Base-by-base conservation (phyloP, 2,888 invertebrate genomes). In the Drosophila histrio region DNA sequence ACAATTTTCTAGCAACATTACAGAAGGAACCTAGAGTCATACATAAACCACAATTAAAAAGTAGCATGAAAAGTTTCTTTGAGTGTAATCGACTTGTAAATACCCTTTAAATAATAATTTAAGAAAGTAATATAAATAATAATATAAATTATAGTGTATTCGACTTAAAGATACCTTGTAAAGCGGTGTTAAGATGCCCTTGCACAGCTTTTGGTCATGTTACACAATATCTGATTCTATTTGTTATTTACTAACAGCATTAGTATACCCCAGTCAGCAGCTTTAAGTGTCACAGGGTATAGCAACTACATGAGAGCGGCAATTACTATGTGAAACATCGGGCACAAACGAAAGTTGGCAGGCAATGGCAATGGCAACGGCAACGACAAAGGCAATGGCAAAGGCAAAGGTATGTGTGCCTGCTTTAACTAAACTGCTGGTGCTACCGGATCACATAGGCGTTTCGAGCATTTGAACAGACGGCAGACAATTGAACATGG, bases 391-490 rank as follows among this genome's bases (percentile, higher is more conserved):
- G 30, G 38, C 9, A 41, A 34, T 11, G 54, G 39, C 9, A 34
- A 19, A 41, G 36, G 30, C 13, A 46, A 32, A 24, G 30, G 15
- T n/a, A 49, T 47, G 30, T 15, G 28, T 56, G 60, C 74, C 70
- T 69, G 75, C 38, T 39, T 30, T 62, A 49, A 39, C 49, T 60
- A 9, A 28, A 52, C 38, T 32, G 41, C 28, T 30, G 34, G 28
- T 44, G 28, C 46, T 47, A 54, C 22, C 34, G 34, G 19, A 36
- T 41, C 59, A 26, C 43, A 70, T 77, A 85, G 82, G 82, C 87
- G 85, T 81, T 87, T 70, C 74, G 79, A 72, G 66, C 75, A 87
- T 87, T 83, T 68, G 77, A 72, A 75, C 85, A 81, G 85, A 79
- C 77, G 77, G 70, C 77, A 79, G 72, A 84, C 79, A 77, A 86